Conservation (phyloP, 1,140 invertebrate species). For the Sycophila sp. region DNA sequence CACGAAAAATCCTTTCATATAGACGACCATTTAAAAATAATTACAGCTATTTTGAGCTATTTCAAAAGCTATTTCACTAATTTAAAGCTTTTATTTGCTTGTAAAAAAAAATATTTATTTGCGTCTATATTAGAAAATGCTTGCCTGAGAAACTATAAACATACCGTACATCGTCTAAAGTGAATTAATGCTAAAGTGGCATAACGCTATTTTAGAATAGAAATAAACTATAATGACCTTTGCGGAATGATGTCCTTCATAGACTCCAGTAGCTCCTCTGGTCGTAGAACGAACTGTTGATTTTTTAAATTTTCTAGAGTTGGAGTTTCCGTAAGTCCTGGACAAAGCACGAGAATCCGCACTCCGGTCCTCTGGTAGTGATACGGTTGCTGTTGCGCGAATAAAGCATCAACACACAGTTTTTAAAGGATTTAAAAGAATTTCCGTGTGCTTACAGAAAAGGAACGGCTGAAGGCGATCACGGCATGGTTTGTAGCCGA, state of each 20-base stretch:
- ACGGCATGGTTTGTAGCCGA: conserved; percentile 67
- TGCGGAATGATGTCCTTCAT: conserved; percentile 42
- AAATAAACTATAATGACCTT: too few relatives aligned
- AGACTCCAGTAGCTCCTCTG: conserved; percentile 29
- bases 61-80: too few relatives aligned
- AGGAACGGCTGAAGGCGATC: conserved; percentile 64
- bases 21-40: too few relatives aligned
- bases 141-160: too few relatives aligned
- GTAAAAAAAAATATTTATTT: too few relatives aligned
- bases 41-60: too few relatives aligned
- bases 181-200: too few relatives aligned
- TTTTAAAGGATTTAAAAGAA: too few relatives aligned
- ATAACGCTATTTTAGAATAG: too few relatives aligned
- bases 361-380: conserved; percentile 63
- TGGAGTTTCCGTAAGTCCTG: conserved; percentile 55
- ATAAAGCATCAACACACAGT: neutral
- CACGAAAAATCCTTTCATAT: neutral
- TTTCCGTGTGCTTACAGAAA: conserved; percentile 52
- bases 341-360: conserved; percentile 62
- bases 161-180: too few relatives aligned
- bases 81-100: too few relatives aligned
- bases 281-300: conserved; percentile 14
- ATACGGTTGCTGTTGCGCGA: conserved; percentile 53
- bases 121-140: too few relatives aligned
- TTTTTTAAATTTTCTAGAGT: conserved; percentile 43